A percentile compares a stretch with the other conserved stretches of the same genome.
Evolutionary conservation across 2,888 invertebrate species (phyloP).

Genomic region (Nasonovia ribisnigri): DNA sequence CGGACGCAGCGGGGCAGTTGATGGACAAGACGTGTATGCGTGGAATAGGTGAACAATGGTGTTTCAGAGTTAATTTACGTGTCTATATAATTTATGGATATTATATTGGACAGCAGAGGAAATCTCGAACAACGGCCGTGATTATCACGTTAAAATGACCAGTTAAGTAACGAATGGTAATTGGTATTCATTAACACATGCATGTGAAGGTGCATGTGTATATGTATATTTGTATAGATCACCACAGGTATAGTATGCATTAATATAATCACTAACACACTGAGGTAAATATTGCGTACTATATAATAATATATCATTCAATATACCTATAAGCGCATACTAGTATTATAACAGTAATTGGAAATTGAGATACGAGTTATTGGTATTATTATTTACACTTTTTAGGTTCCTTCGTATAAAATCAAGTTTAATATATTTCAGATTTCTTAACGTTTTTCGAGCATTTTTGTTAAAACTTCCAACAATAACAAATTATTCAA

Average conservation of each 20-base stretch:
- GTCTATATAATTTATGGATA: slow-evolving; percentile 14
- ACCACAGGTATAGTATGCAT: too few species aligned
- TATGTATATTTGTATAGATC: too few species aligned
- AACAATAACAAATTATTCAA: neutral
- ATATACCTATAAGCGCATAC: neutral
- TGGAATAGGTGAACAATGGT: neutral
- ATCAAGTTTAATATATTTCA: neutral
- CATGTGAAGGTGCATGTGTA: too few species aligned
- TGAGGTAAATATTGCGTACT: neutral
- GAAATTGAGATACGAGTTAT: neutral
- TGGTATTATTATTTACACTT: too few species aligned
- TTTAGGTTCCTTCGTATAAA: neutral
- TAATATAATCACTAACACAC: neutral
- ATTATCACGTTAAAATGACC: neutral
- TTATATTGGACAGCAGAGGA: neutral
- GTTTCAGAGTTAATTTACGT: slow-evolving; percentile 26
- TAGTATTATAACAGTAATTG: neutral
- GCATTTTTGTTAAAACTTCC: neutral
- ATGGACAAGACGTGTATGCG: neutral
- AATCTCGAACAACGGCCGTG: slow-evolving; percentile 16
- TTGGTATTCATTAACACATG: neutral
- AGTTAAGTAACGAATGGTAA: neutral
- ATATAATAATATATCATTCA: neutral
- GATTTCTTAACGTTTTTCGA: neutral
- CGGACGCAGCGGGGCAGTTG: neutral